Percentiles rank a stretch among this genome's conserved stretches.
Evolutionary conservation across 1,140 invertebrate species (phyloP).

Genomic region (Coenobita brevimanus): DNA sequence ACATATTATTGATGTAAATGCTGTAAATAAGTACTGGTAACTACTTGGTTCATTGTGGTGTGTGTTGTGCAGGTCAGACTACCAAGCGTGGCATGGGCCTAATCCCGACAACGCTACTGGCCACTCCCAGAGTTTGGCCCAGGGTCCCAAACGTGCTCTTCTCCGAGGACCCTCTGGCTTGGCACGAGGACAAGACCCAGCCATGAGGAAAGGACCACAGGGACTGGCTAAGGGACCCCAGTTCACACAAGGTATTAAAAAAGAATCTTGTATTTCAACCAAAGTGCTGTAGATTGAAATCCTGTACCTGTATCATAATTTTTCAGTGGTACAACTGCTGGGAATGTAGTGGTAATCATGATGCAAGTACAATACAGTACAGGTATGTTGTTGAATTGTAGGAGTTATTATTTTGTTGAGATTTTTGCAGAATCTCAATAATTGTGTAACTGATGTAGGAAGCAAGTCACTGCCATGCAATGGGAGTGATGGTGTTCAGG

Average conservation of each 20-base stretch:
- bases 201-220: conserved; percentile 43
- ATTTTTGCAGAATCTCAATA: too few species aligned
- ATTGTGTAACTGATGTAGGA: too few species aligned
- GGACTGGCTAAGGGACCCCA: conserved; percentile 51
- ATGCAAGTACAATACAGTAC: too few species aligned
- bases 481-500: too few species aligned
- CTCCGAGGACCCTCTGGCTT: conserved; percentile 44
- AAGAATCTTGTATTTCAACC: conserved; percentile 46
- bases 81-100: conserved; percentile 57
- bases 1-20: too few species aligned
- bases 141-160: conserved; percentile 35
- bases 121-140: conserved; percentile 34
- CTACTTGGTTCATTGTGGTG: too few species aligned
- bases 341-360: too few species aligned
- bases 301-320: background rate
- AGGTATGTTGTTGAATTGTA: too few species aligned
- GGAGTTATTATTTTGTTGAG: too few species aligned
- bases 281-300: conserved; percentile 36
- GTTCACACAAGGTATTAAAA: conserved; percentile 56
- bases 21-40: too few species aligned
- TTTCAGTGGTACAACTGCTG: too few species aligned
- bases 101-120: conserved; percentile 45
- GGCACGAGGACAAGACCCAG: conserved; percentile 48
- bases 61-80: conserved; percentile 56
- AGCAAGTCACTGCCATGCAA: too few species aligned